phyloP scores from a whole-genome alignment of 1,140 invertebrate species.

The Brachionus sp. region DNA sequence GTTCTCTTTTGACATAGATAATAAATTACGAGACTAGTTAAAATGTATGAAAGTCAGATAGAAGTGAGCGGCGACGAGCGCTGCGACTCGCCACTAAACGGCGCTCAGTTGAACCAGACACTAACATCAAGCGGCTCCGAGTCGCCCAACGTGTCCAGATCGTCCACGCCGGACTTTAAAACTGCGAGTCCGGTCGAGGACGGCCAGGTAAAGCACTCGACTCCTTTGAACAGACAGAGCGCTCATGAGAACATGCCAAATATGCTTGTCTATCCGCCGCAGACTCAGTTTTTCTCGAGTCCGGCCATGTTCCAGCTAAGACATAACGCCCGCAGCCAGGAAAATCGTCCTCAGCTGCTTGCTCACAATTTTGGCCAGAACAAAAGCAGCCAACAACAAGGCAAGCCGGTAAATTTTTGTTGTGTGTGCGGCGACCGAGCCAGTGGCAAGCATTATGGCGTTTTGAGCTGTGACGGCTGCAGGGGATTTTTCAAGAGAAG shows the following conservation, averaged over 20 bases:
- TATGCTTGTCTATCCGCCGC: not conserved
- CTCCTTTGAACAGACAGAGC: not conserved
- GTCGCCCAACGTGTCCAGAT: constrained; percentile 21
- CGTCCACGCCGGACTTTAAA: not conserved
- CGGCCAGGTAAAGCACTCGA: not conserved
- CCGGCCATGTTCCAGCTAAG: not conserved
- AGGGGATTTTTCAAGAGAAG: constrained; percentile 86
- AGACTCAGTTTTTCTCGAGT: not conserved
- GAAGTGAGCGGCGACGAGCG: not conserved
- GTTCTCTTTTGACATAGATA: not conserved
- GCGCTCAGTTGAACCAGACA: not conserved
- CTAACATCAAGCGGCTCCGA: not conserved
- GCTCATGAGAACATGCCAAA: not conserved
- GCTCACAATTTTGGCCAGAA: not conserved
- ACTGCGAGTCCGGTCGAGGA: not conserved
- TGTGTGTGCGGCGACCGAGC: constrained; percentile 60
- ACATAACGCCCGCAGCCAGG: not conserved
- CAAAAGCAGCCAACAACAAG: not conserved
- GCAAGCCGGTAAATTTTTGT: constrained; percentile 50
- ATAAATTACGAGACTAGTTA: not conserved
- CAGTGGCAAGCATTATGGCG: constrained; percentile 60
- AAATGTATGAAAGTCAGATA: not conserved
- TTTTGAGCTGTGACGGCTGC: constrained; percentile 64
- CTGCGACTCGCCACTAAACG: not conserved
- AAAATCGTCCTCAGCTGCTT: not conserved